These are phyloP conservation scores for Anolis carolinensis DNA, from an alignment of 2,113 vertebrate species.

Conservation along the genomic window DNA sequence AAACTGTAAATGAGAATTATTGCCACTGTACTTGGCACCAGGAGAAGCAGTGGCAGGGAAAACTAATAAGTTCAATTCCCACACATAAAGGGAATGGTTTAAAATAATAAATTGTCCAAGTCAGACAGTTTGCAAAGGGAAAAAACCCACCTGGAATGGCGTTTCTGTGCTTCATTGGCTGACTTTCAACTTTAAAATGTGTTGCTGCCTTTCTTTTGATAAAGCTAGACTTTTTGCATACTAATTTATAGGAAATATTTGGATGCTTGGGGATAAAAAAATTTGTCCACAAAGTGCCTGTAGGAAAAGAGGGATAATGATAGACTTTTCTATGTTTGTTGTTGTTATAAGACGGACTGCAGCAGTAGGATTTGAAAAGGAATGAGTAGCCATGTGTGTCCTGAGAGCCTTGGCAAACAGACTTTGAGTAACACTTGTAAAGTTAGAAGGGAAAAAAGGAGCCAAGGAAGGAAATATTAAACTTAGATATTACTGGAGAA, in stretches of 20 bases:
- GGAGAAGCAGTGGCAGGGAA: background rate
- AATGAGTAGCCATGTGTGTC: background rate
- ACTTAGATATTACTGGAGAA: background rate
- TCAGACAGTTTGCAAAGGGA: background rate
- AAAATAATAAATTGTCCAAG: background rate
- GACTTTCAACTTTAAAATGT: background rate
- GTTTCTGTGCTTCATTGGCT: rapidly evolving
- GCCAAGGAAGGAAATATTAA: background rate
- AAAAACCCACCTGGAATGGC: background rate
- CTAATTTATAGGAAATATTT: background rate
- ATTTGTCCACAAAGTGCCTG: rapidly evolving
- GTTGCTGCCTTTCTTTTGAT: background rate
- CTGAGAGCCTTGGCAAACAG: background rate
- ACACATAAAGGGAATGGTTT: background rate
- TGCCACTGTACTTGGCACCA: conserved; percentile 9
- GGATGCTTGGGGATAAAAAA: background rate
- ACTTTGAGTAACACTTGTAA: background rate
- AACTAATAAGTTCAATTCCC: background rate
- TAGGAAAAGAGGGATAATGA: rapidly evolving
- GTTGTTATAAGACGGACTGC: background rate
- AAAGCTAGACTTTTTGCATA: background rate
- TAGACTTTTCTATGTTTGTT: background rate
- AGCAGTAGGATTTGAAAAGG: background rate
- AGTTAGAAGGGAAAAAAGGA: background rate
- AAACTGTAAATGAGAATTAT: conserved; percentile 38